A percentile compares a stretch with the other conserved stretches of the same genome.
phyloP scores from a whole-genome alignment of 2,797 vertebrate genomes.

The Clarias laeviceps region DNA sequence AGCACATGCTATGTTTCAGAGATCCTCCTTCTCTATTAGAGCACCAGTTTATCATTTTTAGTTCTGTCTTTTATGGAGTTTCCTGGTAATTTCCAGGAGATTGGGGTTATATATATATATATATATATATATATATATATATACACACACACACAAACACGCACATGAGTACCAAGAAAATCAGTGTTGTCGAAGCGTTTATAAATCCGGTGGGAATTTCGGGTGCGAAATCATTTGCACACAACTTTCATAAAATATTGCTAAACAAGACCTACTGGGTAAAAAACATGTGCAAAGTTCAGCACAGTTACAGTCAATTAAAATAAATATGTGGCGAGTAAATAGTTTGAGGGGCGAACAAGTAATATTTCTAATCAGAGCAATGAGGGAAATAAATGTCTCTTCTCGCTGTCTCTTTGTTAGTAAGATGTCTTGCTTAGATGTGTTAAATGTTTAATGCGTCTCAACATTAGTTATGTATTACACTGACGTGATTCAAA shows the following conservation, averaged over 20 bases:
- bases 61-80: neutral
- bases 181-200: neutral
- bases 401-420: neutral
- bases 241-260: neutral
- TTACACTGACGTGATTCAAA: neutral
- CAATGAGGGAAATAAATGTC: neutral
- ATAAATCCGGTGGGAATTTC: neutral
- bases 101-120: no score
- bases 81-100: neutral
- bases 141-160: no score
- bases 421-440: neutral
- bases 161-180: neutral
- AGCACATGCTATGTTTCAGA: neutral
- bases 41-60: neutral
- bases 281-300: neutral
- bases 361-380: neutral
- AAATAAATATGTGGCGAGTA: neutral
- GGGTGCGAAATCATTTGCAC: neutral
- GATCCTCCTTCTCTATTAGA: neutral
- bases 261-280: neutral
- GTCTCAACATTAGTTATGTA: neutral
- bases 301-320: neutral
- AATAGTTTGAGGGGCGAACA: neutral
- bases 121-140: no score
- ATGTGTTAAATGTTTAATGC: neutral